Evolutionary conservation across 2,113 vertebrate genomes (phyloP), one percentile per base, ranked within the genome.

Genomic region (Amblyornis subalaris): DNA sequence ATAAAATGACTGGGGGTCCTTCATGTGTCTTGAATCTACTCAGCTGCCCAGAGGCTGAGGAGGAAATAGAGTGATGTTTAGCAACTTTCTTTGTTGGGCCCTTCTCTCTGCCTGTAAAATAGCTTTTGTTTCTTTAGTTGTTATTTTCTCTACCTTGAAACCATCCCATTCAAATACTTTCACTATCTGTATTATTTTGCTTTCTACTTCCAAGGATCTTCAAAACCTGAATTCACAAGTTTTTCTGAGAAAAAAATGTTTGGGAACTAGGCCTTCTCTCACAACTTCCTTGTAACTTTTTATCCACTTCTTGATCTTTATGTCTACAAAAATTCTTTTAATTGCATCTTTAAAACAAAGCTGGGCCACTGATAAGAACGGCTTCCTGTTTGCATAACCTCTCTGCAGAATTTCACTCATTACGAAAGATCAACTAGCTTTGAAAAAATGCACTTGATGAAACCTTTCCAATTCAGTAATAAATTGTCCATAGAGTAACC

Each of bases 321-420:
- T 23, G 51, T 57, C 70, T 77, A 38, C 2, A 2, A 85, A 87
- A 77, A 54, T 65, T 83, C 10, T 73, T 86, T 70, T 65, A 88
- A 80, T 45, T 2, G 1, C 69, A 8, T 54, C 50, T 84, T 84
- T 67, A 48, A 74, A 64, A 72, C 54, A 83, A 72, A 88, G 44
- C 54, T 28, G 24, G 21, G 42, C 38, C 38, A 35, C 58, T 22
- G 55, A 53, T 89, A 94, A 91, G 66, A 54, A 55, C 24, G 3
- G 28, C 29, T 94, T 96, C 79, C 70, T 93, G 84, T 60, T 95
- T 93, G 65, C 28, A 19, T 50, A 96, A 96, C 42, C 38, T 67
- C 66, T 77, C 50, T 57, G 69, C 0, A 11, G 82, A 91, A 95
- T 77, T 89, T 89, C 61, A 69, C 58, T 86, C 35, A 14, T 69